phyloP scores from a whole-genome alignment of 2,113 vertebrate genomes.

The Oenanthe oenanthe region DNA sequence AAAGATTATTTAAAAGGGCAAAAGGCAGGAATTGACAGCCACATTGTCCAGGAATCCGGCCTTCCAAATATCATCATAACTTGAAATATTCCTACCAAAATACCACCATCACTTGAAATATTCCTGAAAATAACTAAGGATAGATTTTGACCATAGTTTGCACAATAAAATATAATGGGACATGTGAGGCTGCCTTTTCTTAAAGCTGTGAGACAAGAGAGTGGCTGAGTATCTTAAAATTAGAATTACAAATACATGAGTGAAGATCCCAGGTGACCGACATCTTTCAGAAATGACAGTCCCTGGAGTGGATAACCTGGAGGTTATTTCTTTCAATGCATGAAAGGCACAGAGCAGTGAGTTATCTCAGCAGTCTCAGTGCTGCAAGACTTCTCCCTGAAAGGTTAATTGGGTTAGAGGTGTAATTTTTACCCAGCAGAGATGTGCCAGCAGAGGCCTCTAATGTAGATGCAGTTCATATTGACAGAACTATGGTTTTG shows the following conservation, averaged over 20 bases:
- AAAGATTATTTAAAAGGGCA: background rate
- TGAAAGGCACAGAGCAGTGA: background rate
- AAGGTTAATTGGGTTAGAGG: constrained; percentile 40
- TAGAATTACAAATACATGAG: background rate
- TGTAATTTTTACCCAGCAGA: constrained; percentile 1
- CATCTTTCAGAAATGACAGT: background rate
- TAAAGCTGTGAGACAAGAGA: background rate
- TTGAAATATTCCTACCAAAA: background rate
- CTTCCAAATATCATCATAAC: background rate
- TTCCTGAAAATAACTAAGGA: background rate
- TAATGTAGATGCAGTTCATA: background rate
- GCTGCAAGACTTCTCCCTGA: constrained; percentile 1
- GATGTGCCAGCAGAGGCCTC: background rate
- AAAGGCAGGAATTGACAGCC: background rate
- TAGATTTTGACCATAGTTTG: background rate
- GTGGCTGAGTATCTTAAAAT: background rate
- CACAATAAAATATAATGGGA: background rate
- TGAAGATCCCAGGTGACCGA: background rate
- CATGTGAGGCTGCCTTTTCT: background rate
- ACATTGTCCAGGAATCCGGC: background rate
- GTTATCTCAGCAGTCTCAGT: background rate
- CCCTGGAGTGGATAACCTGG: background rate
- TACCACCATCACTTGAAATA: background rate
- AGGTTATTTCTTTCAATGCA: background rate
- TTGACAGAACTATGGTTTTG: background rate